Evolutionary conservation across 2,797 vertebrate species (phyloP).

Genomic region (Adrianichthys oophorus): DNA sequence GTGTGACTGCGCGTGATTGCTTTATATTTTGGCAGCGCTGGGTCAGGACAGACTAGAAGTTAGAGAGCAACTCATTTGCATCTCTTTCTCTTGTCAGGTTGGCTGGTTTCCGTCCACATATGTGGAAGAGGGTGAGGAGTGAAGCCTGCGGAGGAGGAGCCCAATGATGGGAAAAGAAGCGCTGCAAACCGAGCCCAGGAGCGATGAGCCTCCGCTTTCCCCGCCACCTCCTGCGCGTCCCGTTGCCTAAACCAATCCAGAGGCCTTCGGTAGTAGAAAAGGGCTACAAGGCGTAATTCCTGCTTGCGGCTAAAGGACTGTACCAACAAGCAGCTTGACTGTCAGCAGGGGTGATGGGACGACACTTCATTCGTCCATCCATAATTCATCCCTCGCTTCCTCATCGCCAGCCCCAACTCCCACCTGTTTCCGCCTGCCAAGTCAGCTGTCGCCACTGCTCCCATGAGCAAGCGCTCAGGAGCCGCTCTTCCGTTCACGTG

Average conservation of each 20-base stretch:
- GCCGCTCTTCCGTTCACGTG: constrained; percentile 42
- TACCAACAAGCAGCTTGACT: constrained; percentile 56
- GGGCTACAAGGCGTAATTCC: constrained; percentile 11
- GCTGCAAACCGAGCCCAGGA: constrained; percentile 15
- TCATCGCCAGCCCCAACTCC: constrained; percentile 24
- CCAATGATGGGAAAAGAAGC: not conserved
- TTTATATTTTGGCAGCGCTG: no score
- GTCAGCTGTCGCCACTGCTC: constrained; percentile 36
- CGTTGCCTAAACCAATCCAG: constrained; percentile 31
- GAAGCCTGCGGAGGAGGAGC: constrained; percentile 22
- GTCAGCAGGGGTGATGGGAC: constrained; percentile 56
- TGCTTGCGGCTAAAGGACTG: constrained; percentile 44
- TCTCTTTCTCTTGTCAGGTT: constrained; percentile 74
- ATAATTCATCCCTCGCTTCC: constrained; percentile 44
- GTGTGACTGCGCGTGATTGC: no score
- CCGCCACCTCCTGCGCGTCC: constrained; percentile 22
- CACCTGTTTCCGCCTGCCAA: constrained; percentile 52
- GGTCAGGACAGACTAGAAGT: no score
- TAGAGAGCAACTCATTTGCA: not conserved
- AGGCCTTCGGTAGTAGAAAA: constrained; percentile 40
- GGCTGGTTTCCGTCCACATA: constrained; percentile 99
- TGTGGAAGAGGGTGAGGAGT: constrained; percentile 93
- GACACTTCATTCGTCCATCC: constrained; percentile 39
- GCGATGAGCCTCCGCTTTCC: constrained; percentile 17
- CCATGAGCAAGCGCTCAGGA: constrained; percentile 60